Evolutionary conservation across 2,888 invertebrate genomes (phyloP).

Genomic region (Orthonevra nobilis): DNA sequence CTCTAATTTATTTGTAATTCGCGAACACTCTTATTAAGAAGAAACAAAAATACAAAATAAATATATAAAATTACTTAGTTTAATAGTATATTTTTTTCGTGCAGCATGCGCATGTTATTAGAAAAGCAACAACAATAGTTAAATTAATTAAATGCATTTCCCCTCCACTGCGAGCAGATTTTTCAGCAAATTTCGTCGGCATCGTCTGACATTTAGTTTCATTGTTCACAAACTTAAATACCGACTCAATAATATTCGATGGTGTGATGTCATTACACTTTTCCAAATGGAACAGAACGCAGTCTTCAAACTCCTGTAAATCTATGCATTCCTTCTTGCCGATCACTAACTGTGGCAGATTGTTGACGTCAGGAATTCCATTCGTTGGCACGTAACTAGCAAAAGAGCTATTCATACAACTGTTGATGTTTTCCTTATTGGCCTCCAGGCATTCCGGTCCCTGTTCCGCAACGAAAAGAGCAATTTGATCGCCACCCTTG

Average conservation of each 20-base stretch:
- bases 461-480: constrained; percentile 90
- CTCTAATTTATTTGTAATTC: no score
- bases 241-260: constrained; percentile 88
- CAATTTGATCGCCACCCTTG: constrained; percentile 90
- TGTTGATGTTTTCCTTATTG: constrained; percentile 83
- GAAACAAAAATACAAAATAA: no score
- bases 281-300: constrained; percentile 80
- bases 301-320: constrained; percentile 76
- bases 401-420: constrained; percentile 85
- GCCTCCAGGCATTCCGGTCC: constrained; percentile 87
- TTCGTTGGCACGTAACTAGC: constrained; percentile 81
- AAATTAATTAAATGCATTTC: not conserved
- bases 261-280: constrained; percentile 88
- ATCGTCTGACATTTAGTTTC: constrained; percentile 83
- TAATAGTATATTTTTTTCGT: no score
- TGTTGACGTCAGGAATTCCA: constrained; percentile 74
- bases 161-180: constrained; percentile 16
- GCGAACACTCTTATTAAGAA: no score
- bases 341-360: constrained; percentile 83
- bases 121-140: not conserved
- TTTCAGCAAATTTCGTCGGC: no score
- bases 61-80: no score
- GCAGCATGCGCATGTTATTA: no score
- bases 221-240: constrained; percentile 86
- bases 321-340: constrained; percentile 81